These are phyloP conservation scores for Coracias cyanogaster DNA, from an alignment of 2,797 vertebrate genomes.

Conservation along the genomic window DNA sequence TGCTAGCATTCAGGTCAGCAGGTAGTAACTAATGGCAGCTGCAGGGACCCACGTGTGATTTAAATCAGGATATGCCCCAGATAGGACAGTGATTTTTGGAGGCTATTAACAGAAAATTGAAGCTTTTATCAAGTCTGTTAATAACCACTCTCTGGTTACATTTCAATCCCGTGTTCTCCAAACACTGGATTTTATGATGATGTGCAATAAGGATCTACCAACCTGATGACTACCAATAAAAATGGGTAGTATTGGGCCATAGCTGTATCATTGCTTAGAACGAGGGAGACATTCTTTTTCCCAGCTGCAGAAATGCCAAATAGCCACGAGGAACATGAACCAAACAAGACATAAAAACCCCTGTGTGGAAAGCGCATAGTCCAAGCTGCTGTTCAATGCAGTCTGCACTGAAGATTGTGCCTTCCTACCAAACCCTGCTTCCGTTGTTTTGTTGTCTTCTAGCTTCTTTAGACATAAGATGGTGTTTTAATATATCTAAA, in stretches of 20 bases:
- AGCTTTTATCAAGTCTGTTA: not conserved
- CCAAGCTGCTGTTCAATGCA: not conserved
- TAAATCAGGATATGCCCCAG: not conserved
- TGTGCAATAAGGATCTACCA: not conserved
- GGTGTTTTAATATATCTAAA: not conserved
- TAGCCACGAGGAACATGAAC: not conserved
- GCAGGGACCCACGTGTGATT: not conserved
- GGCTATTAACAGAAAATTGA: not conserved
- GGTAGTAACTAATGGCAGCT: not conserved
- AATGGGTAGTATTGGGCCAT: not conserved
- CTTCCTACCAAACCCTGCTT: not conserved
- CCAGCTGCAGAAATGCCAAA: not conserved
- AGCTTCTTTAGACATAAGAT: not conserved
- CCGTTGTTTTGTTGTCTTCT: not conserved
- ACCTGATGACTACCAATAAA: not conserved
- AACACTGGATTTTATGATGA: not conserved
- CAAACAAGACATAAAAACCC: not conserved
- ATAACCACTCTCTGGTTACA: not conserved
- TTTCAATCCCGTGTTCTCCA: not conserved
- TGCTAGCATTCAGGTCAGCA: not conserved
- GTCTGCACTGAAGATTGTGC: not conserved
- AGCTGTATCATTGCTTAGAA: not conserved
- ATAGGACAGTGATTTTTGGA: not conserved
- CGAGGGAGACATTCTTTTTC: not conserved
- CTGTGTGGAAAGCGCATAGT: not conserved